phyloP scores from a whole-genome alignment of 2,888 invertebrate genomes.

The Cephonodes hylas region DNA sequence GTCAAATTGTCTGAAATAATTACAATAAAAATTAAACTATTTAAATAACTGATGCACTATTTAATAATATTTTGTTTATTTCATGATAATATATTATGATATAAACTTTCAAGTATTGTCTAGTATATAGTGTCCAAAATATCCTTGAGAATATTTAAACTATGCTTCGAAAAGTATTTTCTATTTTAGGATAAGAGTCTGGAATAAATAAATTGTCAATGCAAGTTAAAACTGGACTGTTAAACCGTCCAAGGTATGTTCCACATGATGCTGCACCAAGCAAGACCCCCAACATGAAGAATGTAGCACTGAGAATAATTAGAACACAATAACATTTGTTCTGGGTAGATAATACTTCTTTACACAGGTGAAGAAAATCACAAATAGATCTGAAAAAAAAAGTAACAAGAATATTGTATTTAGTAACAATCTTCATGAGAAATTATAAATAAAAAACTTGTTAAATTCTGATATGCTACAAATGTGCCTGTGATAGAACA shows the following conservation, averaged over 20 bases:
- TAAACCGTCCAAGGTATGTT: constrained; percentile 54
- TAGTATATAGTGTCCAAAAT: too few relatives aligned
- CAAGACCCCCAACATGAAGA: constrained; percentile 55
- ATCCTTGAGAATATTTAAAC: constrained; percentile 27
- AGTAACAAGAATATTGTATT: not conserved
- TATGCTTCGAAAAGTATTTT: constrained; percentile 52
- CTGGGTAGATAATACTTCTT: constrained; percentile 44
- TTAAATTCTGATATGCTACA: too few relatives aligned
- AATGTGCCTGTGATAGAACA: too few relatives aligned
- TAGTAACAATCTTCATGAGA: too few relatives aligned
- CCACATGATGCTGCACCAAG: constrained; percentile 68
- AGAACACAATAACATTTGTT: constrained; percentile 48
- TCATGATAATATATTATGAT: not conserved
- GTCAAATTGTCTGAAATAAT: not conserved
- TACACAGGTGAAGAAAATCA: constrained; percentile 55
- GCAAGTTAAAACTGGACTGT: constrained; percentile 64
- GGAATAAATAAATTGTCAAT: constrained; percentile 60
- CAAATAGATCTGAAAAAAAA: constrained; percentile 57
- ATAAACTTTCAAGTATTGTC: too few relatives aligned
- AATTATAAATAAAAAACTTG: too few relatives aligned
- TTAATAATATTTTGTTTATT: not conserved
- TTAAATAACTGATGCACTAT: not conserved
- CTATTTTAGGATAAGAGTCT: constrained; percentile 39
- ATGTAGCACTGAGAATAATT: constrained; percentile 33
- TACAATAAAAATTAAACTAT: not conserved